Evolutionary conservation across 2,888 invertebrate species (phyloP).

Genomic region (Euplagia quadripunctaria): DNA sequence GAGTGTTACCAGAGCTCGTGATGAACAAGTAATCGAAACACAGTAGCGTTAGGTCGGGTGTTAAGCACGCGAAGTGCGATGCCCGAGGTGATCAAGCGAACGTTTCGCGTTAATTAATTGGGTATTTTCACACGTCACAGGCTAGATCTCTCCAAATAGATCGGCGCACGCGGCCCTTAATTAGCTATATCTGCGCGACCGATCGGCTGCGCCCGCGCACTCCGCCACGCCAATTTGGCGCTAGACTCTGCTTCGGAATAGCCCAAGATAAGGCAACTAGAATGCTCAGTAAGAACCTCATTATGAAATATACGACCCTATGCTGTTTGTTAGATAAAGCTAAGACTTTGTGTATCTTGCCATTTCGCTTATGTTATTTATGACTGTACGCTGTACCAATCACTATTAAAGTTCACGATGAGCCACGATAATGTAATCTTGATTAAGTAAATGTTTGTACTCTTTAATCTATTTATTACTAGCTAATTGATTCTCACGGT

Average conservation of each 20-base stretch:
- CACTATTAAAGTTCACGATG: slow-evolving; percentile 19
- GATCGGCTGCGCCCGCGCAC: slow-evolving; percentile 82
- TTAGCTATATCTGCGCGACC: slow-evolving; percentile 82
- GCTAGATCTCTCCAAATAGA: slow-evolving; percentile 86
- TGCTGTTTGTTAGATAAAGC: slow-evolving; percentile 72
- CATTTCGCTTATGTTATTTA: slow-evolving; percentile 42
- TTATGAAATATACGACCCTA: slow-evolving; percentile 82
- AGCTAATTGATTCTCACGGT: too few relatives aligned
- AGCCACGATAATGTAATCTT: slow-evolving; percentile 19
- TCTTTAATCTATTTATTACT: slow-evolving; percentile 8
- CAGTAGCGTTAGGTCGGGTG: slow-evolving; percentile 66
- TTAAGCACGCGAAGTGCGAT: slow-evolving; percentile 80
- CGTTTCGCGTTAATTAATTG: slow-evolving; percentile 86
- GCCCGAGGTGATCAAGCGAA: slow-evolving; percentile 68
- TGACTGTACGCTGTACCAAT: slow-evolving; percentile 33
- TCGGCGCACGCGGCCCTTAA: slow-evolving; percentile 84
- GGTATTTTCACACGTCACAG: slow-evolving; percentile 87
- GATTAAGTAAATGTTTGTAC: slow-evolving; percentile 17
- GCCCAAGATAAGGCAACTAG: slow-evolving; percentile 79
- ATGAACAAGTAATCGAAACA: slow-evolving; percentile 67
- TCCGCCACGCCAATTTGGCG: slow-evolving; percentile 86
- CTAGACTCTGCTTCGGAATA: slow-evolving; percentile 77
- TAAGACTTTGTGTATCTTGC: slow-evolving; percentile 60
- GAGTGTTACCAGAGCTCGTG: slow-evolving; percentile 57
- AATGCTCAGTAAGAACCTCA: slow-evolving; percentile 86